Percentiles rank a stretch among this genome's conserved stretches.
These are phyloP conservation scores for Alcedo atthis DNA, from an alignment of 2,797 vertebrate genomes.

Conservation along the genomic window DNA sequence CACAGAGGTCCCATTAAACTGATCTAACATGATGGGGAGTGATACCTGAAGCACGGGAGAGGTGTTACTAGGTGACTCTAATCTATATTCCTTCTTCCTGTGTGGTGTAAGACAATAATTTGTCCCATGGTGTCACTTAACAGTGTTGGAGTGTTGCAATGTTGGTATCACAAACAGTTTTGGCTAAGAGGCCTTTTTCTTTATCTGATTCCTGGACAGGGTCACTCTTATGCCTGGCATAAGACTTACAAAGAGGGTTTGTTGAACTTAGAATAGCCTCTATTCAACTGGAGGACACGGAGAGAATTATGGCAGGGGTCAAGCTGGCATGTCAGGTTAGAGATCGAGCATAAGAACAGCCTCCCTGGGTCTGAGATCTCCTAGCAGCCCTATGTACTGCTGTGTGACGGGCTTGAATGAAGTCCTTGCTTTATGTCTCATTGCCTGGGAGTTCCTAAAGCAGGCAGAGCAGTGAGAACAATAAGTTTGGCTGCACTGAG, in stretches of 20 bases:
- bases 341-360: background rate
- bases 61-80: background rate
- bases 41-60: background rate
- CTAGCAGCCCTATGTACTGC: rapidly evolving
- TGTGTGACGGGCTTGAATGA: background rate
- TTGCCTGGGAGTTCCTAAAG: background rate
- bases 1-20: background rate
- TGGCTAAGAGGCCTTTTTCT: background rate
- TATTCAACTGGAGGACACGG: background rate
- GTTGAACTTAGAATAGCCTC: background rate
- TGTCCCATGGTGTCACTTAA: background rate
- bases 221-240: background rate
- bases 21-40: background rate
- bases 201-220: background rate
- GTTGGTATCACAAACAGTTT: background rate
- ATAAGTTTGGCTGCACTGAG: background rate
- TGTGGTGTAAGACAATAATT: background rate
- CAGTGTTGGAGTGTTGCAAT: background rate
- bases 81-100: background rate
- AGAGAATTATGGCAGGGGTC: background rate
- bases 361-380: background rate
- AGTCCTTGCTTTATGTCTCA: background rate
- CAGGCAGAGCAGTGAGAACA: background rate
- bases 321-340: background rate
- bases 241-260: background rate